Conservation (phyloP, 2,888 invertebrate species). For the Cacoxenus indagator region DNA sequence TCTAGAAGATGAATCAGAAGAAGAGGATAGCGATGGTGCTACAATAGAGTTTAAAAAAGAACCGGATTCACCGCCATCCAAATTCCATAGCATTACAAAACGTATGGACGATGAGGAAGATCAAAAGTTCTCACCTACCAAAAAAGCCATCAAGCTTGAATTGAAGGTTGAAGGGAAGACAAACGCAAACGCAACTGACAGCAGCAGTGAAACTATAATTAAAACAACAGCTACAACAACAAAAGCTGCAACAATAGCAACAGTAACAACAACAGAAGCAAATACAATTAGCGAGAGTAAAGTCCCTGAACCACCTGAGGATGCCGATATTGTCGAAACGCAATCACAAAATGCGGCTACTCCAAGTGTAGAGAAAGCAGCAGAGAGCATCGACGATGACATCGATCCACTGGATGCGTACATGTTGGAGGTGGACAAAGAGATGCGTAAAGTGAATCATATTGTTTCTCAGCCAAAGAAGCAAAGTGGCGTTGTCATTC, state of each 20-base stretch:
- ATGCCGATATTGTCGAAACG: constrained; percentile 5
- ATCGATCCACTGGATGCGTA: constrained; percentile 97
- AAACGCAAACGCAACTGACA: not conserved
- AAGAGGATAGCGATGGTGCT: constrained; percentile 77
- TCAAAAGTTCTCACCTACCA: constrained; percentile 50
- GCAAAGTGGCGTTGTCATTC: constrained; percentile 78
- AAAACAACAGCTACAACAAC: too few relatives aligned
- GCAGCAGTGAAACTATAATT: not conserved
- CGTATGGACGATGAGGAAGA: constrained; percentile 60
- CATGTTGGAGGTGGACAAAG: constrained; percentile 87
- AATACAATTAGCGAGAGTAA: constrained; percentile 66
- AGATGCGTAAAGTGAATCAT: constrained; percentile 70
- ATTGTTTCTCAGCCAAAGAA: constrained; percentile 71
- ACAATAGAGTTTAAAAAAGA: constrained; percentile 51
- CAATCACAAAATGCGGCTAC: constrained; percentile 14
- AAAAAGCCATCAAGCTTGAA: constrained; percentile 39
- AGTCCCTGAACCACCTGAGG: constrained; percentile 10
- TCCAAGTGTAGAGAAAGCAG: constrained; percentile 70
- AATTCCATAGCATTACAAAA: constrained; percentile 61
- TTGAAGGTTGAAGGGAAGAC: constrained; percentile 6
- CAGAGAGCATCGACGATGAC: constrained; percentile 79
- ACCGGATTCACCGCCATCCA: constrained; percentile 65
- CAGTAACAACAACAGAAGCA: not conserved
- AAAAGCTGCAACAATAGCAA: not conserved
- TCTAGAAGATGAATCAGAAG: constrained; percentile 95